Evolutionary conservation across 2,797 vertebrate species (phyloP).

Genomic region (Tokudaia muenninki): DNA sequence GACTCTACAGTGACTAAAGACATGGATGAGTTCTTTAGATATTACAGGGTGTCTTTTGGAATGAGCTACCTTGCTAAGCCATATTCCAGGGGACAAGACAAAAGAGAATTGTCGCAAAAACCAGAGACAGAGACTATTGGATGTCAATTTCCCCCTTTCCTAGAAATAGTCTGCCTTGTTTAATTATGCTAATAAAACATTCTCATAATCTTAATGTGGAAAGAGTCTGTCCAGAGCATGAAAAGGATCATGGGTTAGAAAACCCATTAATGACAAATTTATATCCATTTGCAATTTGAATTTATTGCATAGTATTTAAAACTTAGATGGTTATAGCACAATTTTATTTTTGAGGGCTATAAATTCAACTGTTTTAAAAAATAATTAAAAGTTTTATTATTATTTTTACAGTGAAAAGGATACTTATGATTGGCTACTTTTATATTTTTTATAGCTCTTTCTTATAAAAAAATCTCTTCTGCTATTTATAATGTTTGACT

Average conservation of each 20-base stretch:
- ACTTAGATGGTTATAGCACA: not conserved
- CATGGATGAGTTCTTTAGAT: not conserved
- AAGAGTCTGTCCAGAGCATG: not conserved
- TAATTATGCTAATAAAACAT: conserved; percentile 3
- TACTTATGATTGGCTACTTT: not conserved
- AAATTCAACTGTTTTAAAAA: conserved; percentile 45
- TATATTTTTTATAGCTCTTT: not conserved
- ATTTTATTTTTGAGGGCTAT: conserved; percentile 58
- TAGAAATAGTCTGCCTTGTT: conserved; percentile 9
- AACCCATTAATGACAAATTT: conserved; percentile 52
- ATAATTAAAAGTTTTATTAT: not conserved
- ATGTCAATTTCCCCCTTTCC: not conserved
- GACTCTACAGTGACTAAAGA: not conserved
- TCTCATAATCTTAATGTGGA: not conserved
- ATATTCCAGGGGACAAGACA: not conserved
- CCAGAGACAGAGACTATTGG: not conserved
- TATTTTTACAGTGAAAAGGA: conserved; percentile 3
- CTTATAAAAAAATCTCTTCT: conserved; percentile 25
- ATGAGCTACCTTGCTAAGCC: not conserved
- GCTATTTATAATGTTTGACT: conserved; percentile 57
- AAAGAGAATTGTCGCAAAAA: conserved; percentile 11
- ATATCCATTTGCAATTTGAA: conserved; percentile 36
- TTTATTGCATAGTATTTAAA: conserved; percentile 54
- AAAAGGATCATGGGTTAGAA: conserved; percentile 14
- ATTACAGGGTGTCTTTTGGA: not conserved